These are phyloP conservation scores for Zaprionus lineosus DNA, from an alignment of 2,888 invertebrate genomes.

Conservation along the genomic window DNA sequence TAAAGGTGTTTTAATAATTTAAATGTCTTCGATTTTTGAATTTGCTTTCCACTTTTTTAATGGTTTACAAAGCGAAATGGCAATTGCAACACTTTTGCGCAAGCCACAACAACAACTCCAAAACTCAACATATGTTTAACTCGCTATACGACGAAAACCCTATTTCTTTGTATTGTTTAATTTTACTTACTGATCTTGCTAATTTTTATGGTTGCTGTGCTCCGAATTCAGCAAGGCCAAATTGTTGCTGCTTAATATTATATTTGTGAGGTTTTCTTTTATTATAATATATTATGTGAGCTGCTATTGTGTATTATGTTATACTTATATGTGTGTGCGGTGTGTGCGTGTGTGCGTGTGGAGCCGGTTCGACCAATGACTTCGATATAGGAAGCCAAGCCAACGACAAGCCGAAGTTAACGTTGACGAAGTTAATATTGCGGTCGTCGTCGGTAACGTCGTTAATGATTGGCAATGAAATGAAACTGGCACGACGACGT, in stretches of 20 bases:
- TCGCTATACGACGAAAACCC: slow-evolving; percentile 56
- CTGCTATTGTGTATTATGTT: slow-evolving; percentile 62
- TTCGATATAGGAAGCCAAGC: slow-evolving; percentile 63
- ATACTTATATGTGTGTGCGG: slow-evolving; percentile 4
- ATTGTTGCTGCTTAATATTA: slow-evolving; percentile 49
- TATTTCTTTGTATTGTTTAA: slow-evolving; percentile 28
- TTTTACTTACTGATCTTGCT: slow-evolving; percentile 24
- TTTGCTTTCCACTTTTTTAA: slow-evolving; percentile 31
- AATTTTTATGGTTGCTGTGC: slow-evolving; percentile 62
- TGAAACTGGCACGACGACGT: slow-evolving; percentile 67
- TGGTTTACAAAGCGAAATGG: slow-evolving; percentile 28
- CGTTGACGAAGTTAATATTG: slow-evolving; percentile 2
- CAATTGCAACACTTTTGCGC: slow-evolving; percentile 53
- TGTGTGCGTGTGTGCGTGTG: slow-evolving; percentile 16
- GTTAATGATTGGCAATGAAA: slow-evolving; percentile 73
- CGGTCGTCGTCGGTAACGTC: slow-evolving; percentile 18
- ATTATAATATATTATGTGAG: slow-evolving; percentile 74
- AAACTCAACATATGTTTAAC: slow-evolving; percentile 32
- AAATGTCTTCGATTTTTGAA: no score
- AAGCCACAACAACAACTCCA: slow-evolving; percentile 10
- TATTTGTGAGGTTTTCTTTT: slow-evolving; percentile 74
- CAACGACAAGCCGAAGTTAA: slow-evolving; percentile 10
- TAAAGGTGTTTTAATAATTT: no score
- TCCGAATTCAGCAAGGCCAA: slow-evolving; percentile 77
- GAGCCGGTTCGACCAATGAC: slow-evolving; percentile 53